Evolutionary conservation across 2,888 invertebrate genomes (phyloP), one percentile per base, ranked within the genome.

Genomic region (Altica lythri): DNA sequence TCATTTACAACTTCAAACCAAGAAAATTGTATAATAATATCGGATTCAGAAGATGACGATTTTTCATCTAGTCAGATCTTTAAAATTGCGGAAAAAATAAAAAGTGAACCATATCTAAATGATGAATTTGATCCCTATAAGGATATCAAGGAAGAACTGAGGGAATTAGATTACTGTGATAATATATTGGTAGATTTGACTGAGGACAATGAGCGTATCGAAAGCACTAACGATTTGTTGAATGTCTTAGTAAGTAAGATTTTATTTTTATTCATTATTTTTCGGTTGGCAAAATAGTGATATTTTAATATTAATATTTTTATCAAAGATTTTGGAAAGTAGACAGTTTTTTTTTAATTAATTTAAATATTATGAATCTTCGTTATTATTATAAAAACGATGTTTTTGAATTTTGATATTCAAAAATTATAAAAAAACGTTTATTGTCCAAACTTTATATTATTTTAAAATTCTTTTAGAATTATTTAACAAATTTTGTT

Each of bases 1-100:
- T 18, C 19, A 12, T 40, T 25, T 14, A 40, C 25, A 25, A 40
- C 19, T 13, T 12, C 12, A n/a, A n/a, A n/a, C 2, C n/a, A 22
- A 9, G 10, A 40, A 6, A 22, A 40, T 1, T 40, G 25, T 10
- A 55, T 63, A 14, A 40, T 59, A 30, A 52, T 63, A 17, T 63
- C 79, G 68, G 78, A 80, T 25, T 80, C 79, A 68, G 80, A 81
- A 43, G 81, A 81, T 69, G 81, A 79, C 45, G 79, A 80, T 48
- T 81, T 83, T 75, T 75, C 77, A 12, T 66, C 76, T 37, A 79
- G 83, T 37, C 78, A 84, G 30, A 78, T 84, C 46, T 57, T 59
- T 29, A 53, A 61, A 29, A 57, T 66, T 37, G 60, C 64, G 2
- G 49, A 60, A 34, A 55, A 47, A 29, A 58, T 64, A 2, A 64